Conservation (phyloP, 2,113 vertebrate genomes). For the Erpornis zantholeuca region DNA sequence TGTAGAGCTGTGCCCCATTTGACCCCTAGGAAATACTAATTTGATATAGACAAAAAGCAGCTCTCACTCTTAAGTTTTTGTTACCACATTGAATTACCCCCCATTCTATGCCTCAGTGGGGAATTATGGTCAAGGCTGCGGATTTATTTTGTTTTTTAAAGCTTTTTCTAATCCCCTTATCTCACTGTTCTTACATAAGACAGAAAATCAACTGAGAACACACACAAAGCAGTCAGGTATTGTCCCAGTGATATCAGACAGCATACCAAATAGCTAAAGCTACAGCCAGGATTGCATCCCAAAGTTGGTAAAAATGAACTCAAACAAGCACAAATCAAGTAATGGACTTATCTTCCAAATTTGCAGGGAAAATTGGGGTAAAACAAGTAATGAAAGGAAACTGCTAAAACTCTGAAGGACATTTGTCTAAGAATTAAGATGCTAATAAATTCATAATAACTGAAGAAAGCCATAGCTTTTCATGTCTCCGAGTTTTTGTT, state of each 20-base stretch:
- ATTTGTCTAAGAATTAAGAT: background rate
- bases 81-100: background rate
- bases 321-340: background rate
- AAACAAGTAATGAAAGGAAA: background rate
- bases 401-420: background rate
- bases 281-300: background rate
- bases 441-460: background rate
- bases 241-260: background rate
- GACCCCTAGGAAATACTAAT: background rate
- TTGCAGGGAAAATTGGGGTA: background rate
- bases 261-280: background rate
- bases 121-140: background rate
- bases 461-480: background rate
- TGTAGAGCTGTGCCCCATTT: background rate
- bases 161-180: background rate
- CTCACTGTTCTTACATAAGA: background rate
- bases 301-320: background rate
- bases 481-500: background rate
- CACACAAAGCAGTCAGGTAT: background rate
- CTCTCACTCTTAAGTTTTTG: background rate
- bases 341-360: background rate
- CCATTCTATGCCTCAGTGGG: background rate
- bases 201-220: background rate
- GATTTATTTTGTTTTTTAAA: background rate
- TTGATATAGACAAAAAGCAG: background rate